Conservation (phyloP, 2,888 invertebrate genomes). For the Cloeon dipterum region DNA sequence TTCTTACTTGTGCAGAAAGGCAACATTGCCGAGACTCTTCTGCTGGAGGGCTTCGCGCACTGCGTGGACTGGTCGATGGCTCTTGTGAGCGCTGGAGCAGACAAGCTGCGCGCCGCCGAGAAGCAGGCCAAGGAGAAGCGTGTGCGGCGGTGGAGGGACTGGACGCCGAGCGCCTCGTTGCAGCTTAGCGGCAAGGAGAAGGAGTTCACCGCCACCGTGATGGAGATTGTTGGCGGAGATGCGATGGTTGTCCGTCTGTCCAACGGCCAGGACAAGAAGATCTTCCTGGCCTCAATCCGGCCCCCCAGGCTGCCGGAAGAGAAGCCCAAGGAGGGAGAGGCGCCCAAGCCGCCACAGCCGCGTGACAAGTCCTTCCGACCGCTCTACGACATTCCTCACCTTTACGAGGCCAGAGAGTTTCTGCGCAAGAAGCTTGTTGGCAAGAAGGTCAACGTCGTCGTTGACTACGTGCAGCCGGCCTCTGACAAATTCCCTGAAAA, state of each 20-base stretch:
- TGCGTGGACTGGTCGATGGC: slow-evolving; percentile 88
- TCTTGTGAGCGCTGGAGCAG: slow-evolving; percentile 51
- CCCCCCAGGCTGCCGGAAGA: slow-evolving; percentile 47
- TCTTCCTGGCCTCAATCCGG: slow-evolving; percentile 87
- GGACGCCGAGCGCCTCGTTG: slow-evolving; percentile 32
- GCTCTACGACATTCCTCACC: slow-evolving; percentile 93
- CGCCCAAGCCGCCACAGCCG: slow-evolving; percentile 15
- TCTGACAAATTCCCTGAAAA: slow-evolving; percentile 88
- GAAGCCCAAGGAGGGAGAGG: slow-evolving; percentile 8
- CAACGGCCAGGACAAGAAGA: slow-evolving; percentile 61
- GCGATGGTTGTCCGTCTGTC: slow-evolving; percentile 64
- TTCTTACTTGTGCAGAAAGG: slow-evolving; percentile 31
- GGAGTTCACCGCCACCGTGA: slow-evolving; percentile 58
- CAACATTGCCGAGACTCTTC: slow-evolving; percentile 81
- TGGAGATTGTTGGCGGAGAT: slow-evolving; percentile 89
- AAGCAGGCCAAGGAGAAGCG: slow-evolving; percentile 68
- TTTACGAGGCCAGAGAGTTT: slow-evolving; percentile 96
- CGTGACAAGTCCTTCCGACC: slow-evolving; percentile 62
- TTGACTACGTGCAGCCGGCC: slow-evolving; percentile 93
- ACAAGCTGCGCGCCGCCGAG: slow-evolving; percentile 65
- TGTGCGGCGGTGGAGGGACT: slow-evolving; percentile 79
- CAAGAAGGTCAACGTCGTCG: slow-evolving; percentile 73
- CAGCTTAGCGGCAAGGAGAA: slow-evolving; percentile 49
- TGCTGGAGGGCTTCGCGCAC: slow-evolving; percentile 77
- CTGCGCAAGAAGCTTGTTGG: slow-evolving; percentile 86